Conservation (phyloP, 1,140 invertebrate genomes). For the Cotesia typhae region DNA sequence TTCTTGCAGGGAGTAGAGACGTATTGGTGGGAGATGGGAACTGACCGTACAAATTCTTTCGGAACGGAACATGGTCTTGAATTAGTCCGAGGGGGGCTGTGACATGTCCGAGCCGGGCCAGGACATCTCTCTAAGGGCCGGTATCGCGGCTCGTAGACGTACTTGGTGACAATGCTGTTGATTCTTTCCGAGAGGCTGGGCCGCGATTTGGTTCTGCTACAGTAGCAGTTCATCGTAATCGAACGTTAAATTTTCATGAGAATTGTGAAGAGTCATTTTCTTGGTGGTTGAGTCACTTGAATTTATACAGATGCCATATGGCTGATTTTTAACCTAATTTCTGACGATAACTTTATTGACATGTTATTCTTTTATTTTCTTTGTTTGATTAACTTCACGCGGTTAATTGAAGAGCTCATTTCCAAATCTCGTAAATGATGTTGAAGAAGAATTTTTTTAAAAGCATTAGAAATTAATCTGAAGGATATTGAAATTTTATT, state of each 20-base stretch:
- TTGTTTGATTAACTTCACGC: too few species aligned
- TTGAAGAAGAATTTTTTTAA: too few species aligned
- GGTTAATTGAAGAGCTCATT: too few species aligned
- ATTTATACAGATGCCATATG: slow-evolving; percentile 2
- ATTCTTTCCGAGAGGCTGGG: slow-evolving; percentile 35
- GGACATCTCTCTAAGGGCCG: slow-evolving; percentile 12
- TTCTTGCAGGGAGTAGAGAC: neutral
- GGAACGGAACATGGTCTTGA: slow-evolving; percentile 12
- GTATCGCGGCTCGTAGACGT: slow-evolving; percentile 22
- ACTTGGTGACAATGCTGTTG: slow-evolving; percentile 38
- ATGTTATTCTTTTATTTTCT: too few species aligned
- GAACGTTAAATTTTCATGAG: slow-evolving; percentile 24
- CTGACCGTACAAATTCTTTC: neutral
- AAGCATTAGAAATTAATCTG: too few species aligned
- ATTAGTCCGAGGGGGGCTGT: neutral
- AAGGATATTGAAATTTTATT: too few species aligned
- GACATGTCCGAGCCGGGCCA: neutral
- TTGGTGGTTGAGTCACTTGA: neutral
- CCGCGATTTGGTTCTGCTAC: slow-evolving; percentile 11
- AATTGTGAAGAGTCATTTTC: slow-evolving; percentile 7
- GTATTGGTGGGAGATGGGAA: neutral
- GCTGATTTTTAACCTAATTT: slow-evolving; percentile 31
- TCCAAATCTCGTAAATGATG: too few species aligned
- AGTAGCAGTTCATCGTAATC: slow-evolving; percentile 24
- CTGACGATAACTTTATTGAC: too few species aligned